phyloP scores from a whole-genome alignment of 2,797 vertebrate genomes.

The Sebastolobus altivelis region DNA sequence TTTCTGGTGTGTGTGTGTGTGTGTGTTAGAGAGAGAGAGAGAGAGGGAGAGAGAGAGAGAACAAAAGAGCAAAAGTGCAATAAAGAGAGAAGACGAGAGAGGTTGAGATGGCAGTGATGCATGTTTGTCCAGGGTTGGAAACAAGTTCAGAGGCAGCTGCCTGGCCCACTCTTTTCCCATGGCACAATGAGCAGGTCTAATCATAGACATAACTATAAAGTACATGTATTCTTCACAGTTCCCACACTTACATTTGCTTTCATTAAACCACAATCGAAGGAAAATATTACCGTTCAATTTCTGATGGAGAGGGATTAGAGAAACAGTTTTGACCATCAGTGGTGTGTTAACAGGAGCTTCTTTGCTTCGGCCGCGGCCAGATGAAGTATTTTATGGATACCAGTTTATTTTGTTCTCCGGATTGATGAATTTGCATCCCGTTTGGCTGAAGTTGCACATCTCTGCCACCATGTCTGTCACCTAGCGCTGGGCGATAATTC shows the following conservation, averaged over 20 bases:
- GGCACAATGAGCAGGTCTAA: conserved; percentile 46
- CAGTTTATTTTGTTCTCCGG: conserved; percentile 34
- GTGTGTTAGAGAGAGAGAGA: background rate
- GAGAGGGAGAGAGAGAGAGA: background rate
- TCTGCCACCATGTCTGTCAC: background rate
- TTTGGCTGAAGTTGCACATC: background rate
- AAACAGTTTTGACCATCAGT: conserved; percentile 30
- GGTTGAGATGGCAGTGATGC: conserved; percentile 58
- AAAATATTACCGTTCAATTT: conserved; percentile 17
- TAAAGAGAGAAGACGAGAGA: conserved; percentile 25
- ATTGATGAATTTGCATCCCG: background rate
- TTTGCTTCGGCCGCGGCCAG: conserved; percentile 14
- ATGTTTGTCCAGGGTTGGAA: conserved; percentile 46
- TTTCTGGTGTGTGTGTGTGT: conserved; percentile 4
- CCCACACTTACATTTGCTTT: conserved; percentile 51
- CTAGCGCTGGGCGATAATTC: too few relatives aligned
- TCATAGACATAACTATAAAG: conserved; percentile 31
- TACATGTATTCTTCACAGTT: conserved; percentile 36
- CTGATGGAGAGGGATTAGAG: conserved; percentile 27
- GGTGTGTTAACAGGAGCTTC: conserved; percentile 37
- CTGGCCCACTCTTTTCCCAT: conserved; percentile 60
- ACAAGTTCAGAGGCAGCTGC: conserved; percentile 53
- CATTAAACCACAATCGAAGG: conserved; percentile 23
- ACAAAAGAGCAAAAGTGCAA: conserved; percentile 36
- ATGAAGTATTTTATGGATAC: conserved; percentile 29